These are phyloP conservation scores for Artibeus jamaicensis DNA, from an alignment of 2,797 vertebrate genomes.

Conservation along the genomic window DNA sequence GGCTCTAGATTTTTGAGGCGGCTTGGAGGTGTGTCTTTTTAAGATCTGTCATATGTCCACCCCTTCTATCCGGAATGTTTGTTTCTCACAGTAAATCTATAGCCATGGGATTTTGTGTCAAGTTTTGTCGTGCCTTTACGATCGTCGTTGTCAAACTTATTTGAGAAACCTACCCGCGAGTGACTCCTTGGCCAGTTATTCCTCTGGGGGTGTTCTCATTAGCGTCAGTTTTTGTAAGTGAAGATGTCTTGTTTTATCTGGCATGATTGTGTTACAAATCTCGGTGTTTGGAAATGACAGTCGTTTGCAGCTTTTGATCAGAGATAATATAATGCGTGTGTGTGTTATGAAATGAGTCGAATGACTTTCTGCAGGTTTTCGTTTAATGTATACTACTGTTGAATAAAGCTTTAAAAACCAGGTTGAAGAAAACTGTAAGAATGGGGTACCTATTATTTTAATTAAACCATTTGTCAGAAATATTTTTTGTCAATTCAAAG, in stretches of 20 bases:
- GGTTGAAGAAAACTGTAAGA: not conserved
- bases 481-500: not conserved
- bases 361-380: not conserved
- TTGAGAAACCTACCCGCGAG: not conserved
- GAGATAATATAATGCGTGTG: not conserved
- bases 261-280: not conserved
- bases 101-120: not conserved
- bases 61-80: not conserved
- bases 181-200: not conserved
- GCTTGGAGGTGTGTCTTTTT: not conserved
- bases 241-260: not conserved
- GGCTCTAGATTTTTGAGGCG: not conserved
- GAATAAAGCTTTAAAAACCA: conserved; percentile 35
- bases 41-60: not conserved
- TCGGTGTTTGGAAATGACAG: not conserved
- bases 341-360: not conserved
- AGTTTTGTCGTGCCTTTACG: not conserved
- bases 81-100: not conserved
- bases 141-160: not conserved
- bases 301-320: not conserved
- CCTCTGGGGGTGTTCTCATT: not conserved
- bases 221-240: conserved; percentile 3
- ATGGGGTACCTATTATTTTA: not conserved
- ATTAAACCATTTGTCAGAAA: not conserved
- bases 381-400: not conserved